Evolutionary conservation across 2,797 vertebrate genomes (phyloP).

Genomic region (Melanitta fusca): DNA sequence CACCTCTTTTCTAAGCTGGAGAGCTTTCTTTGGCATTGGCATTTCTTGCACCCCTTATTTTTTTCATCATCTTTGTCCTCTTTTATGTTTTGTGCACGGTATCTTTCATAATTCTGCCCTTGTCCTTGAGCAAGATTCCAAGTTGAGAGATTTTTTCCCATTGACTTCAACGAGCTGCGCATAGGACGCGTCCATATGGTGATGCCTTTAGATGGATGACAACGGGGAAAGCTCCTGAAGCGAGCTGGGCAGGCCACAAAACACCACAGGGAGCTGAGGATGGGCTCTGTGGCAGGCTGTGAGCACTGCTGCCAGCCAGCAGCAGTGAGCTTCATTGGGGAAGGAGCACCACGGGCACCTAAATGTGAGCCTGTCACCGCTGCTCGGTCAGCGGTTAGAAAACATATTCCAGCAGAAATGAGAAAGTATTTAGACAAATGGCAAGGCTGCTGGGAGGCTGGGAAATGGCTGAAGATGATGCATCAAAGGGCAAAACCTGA

Average conservation of each 20-base stretch:
- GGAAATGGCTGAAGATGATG: conserved; percentile 57
- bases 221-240: not conserved
- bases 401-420: conserved; percentile 34
- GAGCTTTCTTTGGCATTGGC: not conserved
- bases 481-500: conserved; percentile 55
- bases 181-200: not conserved
- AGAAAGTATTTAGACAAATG: conserved; percentile 18
- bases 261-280: not conserved
- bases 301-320: not conserved
- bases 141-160: not conserved
- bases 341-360: not conserved
- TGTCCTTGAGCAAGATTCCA: not conserved
- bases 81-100: not conserved
- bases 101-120: not conserved
- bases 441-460: not conserved
- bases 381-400: conserved; percentile 10
- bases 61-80: not conserved
- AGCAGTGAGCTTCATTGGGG: not conserved
- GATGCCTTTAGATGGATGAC: not conserved
- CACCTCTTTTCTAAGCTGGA: not conserved
- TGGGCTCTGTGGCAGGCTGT: not conserved
- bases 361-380: conserved; percentile 26
- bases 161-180: not conserved
- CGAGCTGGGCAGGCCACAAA: not conserved
- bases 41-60: not conserved